Evolutionary conservation across 2,888 invertebrate genomes (phyloP).

Genomic region (Thymelicus acteon): DNA sequence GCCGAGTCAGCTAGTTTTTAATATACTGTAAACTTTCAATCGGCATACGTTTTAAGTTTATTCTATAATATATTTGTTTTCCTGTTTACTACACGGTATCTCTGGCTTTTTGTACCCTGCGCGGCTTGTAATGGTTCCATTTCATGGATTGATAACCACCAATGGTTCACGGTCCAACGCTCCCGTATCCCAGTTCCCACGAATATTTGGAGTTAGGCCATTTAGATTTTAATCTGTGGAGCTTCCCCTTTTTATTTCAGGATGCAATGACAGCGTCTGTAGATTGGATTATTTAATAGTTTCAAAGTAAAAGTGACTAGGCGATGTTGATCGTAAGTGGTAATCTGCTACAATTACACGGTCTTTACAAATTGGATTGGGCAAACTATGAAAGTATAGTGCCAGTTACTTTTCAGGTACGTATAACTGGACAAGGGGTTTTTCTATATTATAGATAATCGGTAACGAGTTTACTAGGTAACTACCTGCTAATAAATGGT

Average conservation of each 20-base stretch:
- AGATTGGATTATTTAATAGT: too few relatives aligned
- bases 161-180: conserved; percentile 32
- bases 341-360: background rate
- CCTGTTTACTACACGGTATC: conserved; percentile 13
- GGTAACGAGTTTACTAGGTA: too few relatives aligned
- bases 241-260: conserved; percentile 23
- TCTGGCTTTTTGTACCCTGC: conserved; percentile 11
- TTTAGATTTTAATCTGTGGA: conserved; percentile 33
- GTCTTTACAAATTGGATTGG: background rate
- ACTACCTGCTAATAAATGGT: too few relatives aligned
- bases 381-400: too few relatives aligned
- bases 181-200: conserved; percentile 31
- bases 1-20: too few relatives aligned
- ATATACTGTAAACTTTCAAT: too few relatives aligned
- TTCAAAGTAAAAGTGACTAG: too few relatives aligned
- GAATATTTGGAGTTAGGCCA: conserved; percentile 30
- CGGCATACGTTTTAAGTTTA: too few relatives aligned
- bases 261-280: background rate
- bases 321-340: background rate
- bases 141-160: conserved; percentile 36
- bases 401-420: too few relatives aligned
- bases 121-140: conserved; percentile 28
- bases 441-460: too few relatives aligned
- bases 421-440: too few relatives aligned
- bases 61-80: conserved; percentile 3